Evolutionary conservation across 1,140 invertebrate genomes (phyloP).

Genomic region (Myzus persicae): DNA sequence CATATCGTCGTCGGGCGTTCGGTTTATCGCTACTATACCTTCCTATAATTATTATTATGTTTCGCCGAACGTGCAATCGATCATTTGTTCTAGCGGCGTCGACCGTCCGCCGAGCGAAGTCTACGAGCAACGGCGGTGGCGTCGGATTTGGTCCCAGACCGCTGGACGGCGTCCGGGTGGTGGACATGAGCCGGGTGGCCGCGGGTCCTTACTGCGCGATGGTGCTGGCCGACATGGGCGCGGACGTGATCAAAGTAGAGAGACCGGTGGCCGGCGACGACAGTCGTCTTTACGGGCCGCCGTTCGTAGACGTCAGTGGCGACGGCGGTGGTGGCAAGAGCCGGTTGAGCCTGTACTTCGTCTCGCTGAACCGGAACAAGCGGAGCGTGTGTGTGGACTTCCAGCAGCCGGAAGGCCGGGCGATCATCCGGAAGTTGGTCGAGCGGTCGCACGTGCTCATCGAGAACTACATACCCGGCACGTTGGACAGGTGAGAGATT

Average conservation of each 20-base stretch:
- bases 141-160: conserved; percentile 61
- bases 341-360: conserved; percentile 83
- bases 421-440: conserved; percentile 79
- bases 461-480: conserved; percentile 95
- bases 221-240: conserved; percentile 92
- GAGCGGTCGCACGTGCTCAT: conserved; percentile 85
- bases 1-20: neutral
- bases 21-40: neutral
- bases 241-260: conserved; percentile 93
- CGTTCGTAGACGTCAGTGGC: conserved; percentile 73
- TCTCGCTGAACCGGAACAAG: conserved; percentile 93
- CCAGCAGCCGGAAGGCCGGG: conserved; percentile 74
- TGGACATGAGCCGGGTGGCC: conserved; percentile 86
- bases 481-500: conserved; percentile 70
- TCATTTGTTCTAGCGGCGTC: neutral
- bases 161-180: conserved; percentile 74
- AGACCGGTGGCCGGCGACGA: conserved; percentile 86
- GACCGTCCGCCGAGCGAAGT: neutral
- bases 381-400: conserved; percentile 91
- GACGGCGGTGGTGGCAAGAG: conserved; percentile 68
- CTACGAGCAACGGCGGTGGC: neutral
- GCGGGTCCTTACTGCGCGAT: conserved; percentile 84
- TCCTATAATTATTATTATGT: neutral
- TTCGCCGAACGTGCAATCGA: neutral
- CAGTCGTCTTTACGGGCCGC: conserved; percentile 87